A percentile compares a stretch with the other conserved stretches of the same genome.
Conservation (phyloP, 2,797 vertebrate genomes). For the Geotrypetes seraphini region DNA sequence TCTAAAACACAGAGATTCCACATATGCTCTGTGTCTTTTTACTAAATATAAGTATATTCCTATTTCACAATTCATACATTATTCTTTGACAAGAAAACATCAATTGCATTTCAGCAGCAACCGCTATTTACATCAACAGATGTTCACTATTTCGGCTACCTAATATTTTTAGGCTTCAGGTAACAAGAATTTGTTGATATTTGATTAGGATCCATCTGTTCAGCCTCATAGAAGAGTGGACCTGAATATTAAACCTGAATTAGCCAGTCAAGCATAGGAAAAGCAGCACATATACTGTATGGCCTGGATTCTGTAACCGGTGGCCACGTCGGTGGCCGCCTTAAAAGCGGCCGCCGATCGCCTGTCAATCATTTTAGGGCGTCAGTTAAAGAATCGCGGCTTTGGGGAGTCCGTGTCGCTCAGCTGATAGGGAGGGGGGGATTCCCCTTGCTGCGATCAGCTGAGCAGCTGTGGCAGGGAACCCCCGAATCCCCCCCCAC, state of each 20-base stretch:
- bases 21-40: no score
- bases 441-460: no score
- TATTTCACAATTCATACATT: slow-evolving; percentile 32
- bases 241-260: slow-evolving; percentile 47
- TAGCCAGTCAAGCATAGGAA: slow-evolving; percentile 33
- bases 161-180: slow-evolving; percentile 46
- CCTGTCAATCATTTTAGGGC: no score
- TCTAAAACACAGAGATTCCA: not conserved
- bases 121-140: slow-evolving; percentile 50
- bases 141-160: slow-evolving; percentile 43
- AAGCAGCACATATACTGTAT: slow-evolving; percentile 24
- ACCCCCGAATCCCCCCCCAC: no score
- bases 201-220: slow-evolving; percentile 44
- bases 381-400: no score
- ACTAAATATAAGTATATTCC: no score
- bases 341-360: no score
- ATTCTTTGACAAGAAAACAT: slow-evolving; percentile 29
- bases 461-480: no score
- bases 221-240: slow-evolving; percentile 30
- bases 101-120: slow-evolving; percentile 28
- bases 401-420: no score
- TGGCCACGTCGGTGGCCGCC: no score
- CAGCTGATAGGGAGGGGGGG: no score
- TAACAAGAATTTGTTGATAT: slow-evolving; percentile 44
- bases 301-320: no score